Percentiles rank a stretch among this genome's conserved stretches.
These are phyloP conservation scores for Bedellia somnulentella DNA, from an alignment of 2,888 invertebrate genomes.

Conservation along the genomic window DNA sequence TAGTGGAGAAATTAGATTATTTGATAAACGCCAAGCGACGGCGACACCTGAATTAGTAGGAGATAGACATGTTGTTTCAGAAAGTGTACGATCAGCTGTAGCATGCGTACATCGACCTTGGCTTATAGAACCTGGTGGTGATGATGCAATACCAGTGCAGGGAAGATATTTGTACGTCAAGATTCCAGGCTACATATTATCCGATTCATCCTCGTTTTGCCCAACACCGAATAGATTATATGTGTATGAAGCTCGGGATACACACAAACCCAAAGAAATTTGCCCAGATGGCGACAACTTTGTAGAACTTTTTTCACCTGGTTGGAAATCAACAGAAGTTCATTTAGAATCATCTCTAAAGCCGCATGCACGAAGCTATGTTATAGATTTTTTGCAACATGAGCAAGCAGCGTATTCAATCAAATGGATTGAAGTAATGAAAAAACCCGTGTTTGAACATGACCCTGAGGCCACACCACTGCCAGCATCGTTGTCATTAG, in stretches of 20 bases:
- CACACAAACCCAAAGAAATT: slow-evolving; percentile 64
- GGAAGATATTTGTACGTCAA: slow-evolving; percentile 73
- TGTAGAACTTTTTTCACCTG: slow-evolving; percentile 73
- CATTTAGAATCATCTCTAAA: slow-evolving; percentile 44
- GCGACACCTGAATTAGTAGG: slow-evolving; percentile 44
- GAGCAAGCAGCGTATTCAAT: slow-evolving; percentile 74
- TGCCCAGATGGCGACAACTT: slow-evolving; percentile 62
- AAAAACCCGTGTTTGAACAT: slow-evolving; percentile 56
- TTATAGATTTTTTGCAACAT: slow-evolving; percentile 73
- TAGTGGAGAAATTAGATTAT: slow-evolving; percentile 72
- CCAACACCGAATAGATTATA: slow-evolving; percentile 71
- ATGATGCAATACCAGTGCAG: slow-evolving; percentile 59
- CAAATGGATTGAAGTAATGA: slow-evolving; percentile 79
- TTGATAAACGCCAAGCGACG: slow-evolving; percentile 59
- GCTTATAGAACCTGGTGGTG: slow-evolving; percentile 77
- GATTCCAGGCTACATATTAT: slow-evolving; percentile 66
- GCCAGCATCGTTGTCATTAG: slow-evolving; percentile 52
- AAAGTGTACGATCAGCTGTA: slow-evolving; percentile 55
- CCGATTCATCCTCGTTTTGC: slow-evolving; percentile 54
- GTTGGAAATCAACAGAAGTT: slow-evolving; percentile 61
- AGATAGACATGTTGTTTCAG: slow-evolving; percentile 51
- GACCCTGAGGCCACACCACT: slow-evolving; percentile 51
- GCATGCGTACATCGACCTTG: slow-evolving; percentile 75
- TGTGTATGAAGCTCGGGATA: slow-evolving; percentile 71
- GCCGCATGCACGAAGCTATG: slow-evolving; percentile 69